Evolutionary conservation across 2,888 invertebrate species (phyloP), one percentile per base, ranked within the genome.

Genomic region (Thereva nobilitata): DNA sequence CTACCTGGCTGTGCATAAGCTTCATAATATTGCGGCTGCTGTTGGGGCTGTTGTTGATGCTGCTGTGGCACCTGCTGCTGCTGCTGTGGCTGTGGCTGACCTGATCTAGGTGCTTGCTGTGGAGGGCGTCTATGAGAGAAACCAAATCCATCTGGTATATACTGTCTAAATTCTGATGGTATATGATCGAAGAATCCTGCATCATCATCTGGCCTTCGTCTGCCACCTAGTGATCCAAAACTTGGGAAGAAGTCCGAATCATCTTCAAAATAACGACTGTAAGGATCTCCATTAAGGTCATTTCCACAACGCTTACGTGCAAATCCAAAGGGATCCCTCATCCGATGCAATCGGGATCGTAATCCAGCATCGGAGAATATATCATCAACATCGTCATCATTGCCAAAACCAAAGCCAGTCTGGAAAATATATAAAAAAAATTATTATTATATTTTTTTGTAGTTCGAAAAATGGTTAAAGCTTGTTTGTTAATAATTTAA

Each of bases 161-260:
- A 79, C 63, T 80, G 79, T 23, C 81, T 74, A 69, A 81, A 81
- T 72, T 81, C 79, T n/a, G 78, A 75, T 61, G 81, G 81, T 69
- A 81, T 72, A 68, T 79, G 75, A 70, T 79, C 77, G 44, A 80
- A 81, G 72, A 81, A 79, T 55, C 56, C 47, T 6, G 54, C 23
- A 52, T 61, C 59, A 3, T 55, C 5, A 12, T 49, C 52, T 45
- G 47, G 49, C 2, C 75, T 75, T 40, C 80, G 74, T 35, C 79
- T 73, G 34, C 70, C 67, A n/a, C 79, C 78, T 70, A 79, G 70
- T 47, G 79, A 73, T 65, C 75, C 75, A 71, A 80, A 80, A 71
- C 77, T 76, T 7, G 80, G 79, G 70, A 79, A 78, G 71, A 81
- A 81, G 75, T 71, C 70, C 52, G 78, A 78, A 69, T 72, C 75